Conservation (phyloP, 2,888 invertebrate species). For the Lordiphosa andalusiaca region DNA sequence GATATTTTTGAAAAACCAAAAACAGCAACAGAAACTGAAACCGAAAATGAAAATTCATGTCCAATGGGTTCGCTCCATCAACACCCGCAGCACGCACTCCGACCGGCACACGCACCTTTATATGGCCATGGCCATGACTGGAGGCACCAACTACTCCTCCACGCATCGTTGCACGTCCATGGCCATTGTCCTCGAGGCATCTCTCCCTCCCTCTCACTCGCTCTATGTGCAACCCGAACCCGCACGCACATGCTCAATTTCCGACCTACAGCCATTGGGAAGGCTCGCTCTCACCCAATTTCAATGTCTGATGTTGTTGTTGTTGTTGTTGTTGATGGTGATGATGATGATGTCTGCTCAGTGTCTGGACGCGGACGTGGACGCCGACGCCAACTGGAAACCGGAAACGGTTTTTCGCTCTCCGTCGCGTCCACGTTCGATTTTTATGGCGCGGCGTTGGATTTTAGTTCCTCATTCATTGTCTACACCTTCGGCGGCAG, state of each 20-base stretch:
- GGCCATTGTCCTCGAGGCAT: conserved; percentile 68
- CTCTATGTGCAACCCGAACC: conserved; percentile 3
- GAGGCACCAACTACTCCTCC: conserved; percentile 19
- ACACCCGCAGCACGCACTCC: conserved; percentile 72
- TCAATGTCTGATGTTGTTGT: conserved; percentile 51
- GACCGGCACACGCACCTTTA: conserved; percentile 62
- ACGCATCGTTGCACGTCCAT: conserved; percentile 31
- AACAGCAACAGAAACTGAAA: conserved; percentile 36
- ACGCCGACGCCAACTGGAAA: conserved; percentile 17
- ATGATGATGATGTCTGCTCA: conserved; percentile 55
- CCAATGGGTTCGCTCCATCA: conserved; percentile 50
- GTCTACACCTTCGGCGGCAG: conserved; percentile 42
- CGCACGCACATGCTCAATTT: conserved; percentile 58
- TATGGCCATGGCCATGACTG: conserved; percentile 41
- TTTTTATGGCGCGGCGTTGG: conserved; percentile 66
- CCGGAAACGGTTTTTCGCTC: conserved; percentile 49
- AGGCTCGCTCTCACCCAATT: conserved; percentile 32
- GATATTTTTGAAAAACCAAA: conserved; percentile 63
- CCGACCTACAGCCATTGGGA: conserved; percentile 60
- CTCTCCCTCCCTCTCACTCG: conserved; percentile 10
- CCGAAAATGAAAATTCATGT: conserved; percentile 52
- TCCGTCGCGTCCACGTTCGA: conserved; percentile 72
- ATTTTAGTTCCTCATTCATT: conserved; percentile 69
- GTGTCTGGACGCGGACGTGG: conserved; percentile 64
- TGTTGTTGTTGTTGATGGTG: conserved; percentile 37